Percentiles rank a stretch among this genome's conserved stretches.
phyloP scores from a whole-genome alignment of 2,888 invertebrate species.

The Candidula unifasciata region DNA sequence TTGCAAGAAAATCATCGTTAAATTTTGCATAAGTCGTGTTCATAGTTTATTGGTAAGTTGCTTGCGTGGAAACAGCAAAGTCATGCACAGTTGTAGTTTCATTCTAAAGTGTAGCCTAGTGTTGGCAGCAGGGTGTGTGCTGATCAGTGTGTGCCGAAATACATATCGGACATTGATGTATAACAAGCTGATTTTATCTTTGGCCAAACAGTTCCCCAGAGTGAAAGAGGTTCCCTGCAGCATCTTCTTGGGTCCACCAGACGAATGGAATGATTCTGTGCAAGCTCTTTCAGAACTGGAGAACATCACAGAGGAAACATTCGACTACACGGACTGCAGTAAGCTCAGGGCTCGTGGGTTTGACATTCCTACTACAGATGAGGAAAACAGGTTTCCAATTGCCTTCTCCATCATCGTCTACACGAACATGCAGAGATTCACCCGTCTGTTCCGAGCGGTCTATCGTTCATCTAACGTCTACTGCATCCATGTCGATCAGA shows the following conservation, averaged over 20 bases:
- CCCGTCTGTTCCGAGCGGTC: slow-evolving; percentile 22
- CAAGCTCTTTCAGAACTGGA: background rate
- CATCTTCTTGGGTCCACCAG: background rate
- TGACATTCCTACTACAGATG: background rate
- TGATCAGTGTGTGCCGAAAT: background rate
- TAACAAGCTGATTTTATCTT: background rate
- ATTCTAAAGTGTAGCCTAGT: no score
- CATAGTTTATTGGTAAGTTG: no score
- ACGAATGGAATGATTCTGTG: background rate
- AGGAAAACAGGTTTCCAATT: slow-evolving; percentile 13
- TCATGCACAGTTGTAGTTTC: no score
- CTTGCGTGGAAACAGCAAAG: no score
- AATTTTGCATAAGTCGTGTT: no score
- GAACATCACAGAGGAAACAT: background rate
- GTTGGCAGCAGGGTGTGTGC: no score
- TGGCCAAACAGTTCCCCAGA: background rate
- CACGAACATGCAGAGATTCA: slow-evolving; percentile 3
- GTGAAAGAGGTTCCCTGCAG: slow-evolving; percentile 1
- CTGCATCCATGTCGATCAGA: slow-evolving; percentile 34
- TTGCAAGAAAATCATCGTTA: no score
- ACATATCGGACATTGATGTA: background rate
- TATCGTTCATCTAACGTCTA: slow-evolving; percentile 35
- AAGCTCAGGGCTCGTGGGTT: background rate
- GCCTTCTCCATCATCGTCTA: slow-evolving; percentile 39
- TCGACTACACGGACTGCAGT: background rate